These are phyloP conservation scores for Bombus sylvicola DNA, from an alignment of 1,140 invertebrate species.

Conservation along the genomic window DNA sequence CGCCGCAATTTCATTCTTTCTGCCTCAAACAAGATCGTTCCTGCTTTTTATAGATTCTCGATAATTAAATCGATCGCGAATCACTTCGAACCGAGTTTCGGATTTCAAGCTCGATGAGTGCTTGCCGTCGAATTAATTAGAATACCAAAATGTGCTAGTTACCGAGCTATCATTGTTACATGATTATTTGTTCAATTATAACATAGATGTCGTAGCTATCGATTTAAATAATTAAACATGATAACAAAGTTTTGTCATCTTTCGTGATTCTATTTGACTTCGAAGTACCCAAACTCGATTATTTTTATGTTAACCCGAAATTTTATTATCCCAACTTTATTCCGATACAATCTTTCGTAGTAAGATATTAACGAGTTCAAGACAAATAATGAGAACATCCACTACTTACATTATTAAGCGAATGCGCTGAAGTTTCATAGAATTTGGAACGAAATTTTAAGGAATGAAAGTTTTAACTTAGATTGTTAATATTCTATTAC, in stretches of 20 bases:
- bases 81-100: background rate
- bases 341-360: too few relatives aligned
- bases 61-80: constrained; percentile 43
- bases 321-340: too few relatives aligned
- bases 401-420: too few relatives aligned
- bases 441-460: background rate
- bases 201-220: too few relatives aligned
- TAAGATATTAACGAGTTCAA: too few relatives aligned
- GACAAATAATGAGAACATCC: too few relatives aligned
- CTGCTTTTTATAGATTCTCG: constrained; percentile 42
- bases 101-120: background rate
- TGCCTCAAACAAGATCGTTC: constrained; percentile 3
- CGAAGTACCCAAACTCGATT: too few relatives aligned
- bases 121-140: background rate
- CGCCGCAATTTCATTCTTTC: constrained; percentile 3
- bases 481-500: background rate
- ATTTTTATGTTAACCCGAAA: too few relatives aligned
- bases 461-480: background rate
- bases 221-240: too few relatives aligned
- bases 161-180: background rate
- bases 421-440: background rate
- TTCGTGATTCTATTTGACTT: too few relatives aligned
- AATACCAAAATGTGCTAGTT: background rate
- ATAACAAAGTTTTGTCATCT: too few relatives aligned
- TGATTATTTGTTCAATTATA: background rate